Conservation (phyloP, 2,113 vertebrate genomes). For the Eptesicus fuscus region DNA sequence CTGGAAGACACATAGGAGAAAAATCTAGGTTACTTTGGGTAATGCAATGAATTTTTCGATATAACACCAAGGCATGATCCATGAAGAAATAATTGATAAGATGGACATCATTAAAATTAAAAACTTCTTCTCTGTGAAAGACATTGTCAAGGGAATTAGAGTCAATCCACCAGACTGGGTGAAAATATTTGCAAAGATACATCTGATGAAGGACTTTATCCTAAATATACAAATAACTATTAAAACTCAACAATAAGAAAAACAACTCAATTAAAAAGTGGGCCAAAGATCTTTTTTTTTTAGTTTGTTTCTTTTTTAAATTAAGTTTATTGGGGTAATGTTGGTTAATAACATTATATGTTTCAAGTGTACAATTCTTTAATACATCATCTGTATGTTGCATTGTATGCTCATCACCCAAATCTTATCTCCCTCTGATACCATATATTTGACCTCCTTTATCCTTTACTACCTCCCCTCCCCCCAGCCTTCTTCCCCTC, state of each 20-base stretch:
- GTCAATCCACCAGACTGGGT: background rate
- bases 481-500: background rate
- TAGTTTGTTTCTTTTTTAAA: background rate
- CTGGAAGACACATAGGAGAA: background rate
- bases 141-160: background rate
- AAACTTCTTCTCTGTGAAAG: background rate
- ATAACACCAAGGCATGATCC: background rate
- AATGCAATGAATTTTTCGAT: background rate
- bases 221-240: background rate
- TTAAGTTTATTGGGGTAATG: background rate
- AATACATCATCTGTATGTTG: background rate
- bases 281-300: background rate
- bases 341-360: background rate
- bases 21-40: background rate
- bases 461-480: background rate
- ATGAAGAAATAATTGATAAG: background rate
- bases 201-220: background rate
- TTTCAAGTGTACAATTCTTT: background rate
- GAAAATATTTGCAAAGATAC: background rate
- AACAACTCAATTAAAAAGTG: background rate
- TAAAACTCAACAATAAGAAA: constrained; percentile 1
- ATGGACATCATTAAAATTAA: background rate
- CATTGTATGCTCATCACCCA: background rate
- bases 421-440: background rate
- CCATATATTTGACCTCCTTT: background rate